Base-by-base conservation (phyloP, 2,797 vertebrate genomes). In the Peromyscus melanophrys region DNA sequence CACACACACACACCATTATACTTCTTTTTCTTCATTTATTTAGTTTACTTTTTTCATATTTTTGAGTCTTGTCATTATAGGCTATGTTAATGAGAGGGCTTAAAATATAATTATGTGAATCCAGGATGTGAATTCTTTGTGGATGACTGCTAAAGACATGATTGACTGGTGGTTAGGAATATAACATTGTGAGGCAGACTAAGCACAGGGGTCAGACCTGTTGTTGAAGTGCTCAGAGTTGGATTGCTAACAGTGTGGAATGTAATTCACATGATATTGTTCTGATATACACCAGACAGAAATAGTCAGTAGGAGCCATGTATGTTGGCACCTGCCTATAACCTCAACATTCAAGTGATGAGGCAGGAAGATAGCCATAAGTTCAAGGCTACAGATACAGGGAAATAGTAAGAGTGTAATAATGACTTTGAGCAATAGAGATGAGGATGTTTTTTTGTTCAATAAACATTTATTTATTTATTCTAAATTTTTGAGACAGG, bases 21-120 rank as follows among this genome's bases (percentile, higher is more conserved):
- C 92, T 81, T 87, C 21, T 83, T 89, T 94, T 84, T 76, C 71
- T 95, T 40, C 40, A 89, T 67, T 84, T 84, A 84, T 67, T 91
- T 87, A 49, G 23, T 11, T 92, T 55, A 40, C 19, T 49, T 92
- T 67, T 95, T 91, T n/a, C 46, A 17, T 67, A 63, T 93, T 59
- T 92, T 90, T 73, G 73, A 93, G 31, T 31, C 76, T 31, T 82
- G 25, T 81, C 27, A 29, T 77, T 89, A 55, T 8, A n/a, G 77
- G 27, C 19, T 84, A 23, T 61, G 4, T 55, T 83, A 46, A 61
- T 61, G 14, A 43, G 25, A 93, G 71, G 65, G n/a, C 59, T 84
- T 84, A 40, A 67, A 46, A 67, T 46, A 19, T 67, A 84, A 29
- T 5, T n/a, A 34, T 67, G 43, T 67, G 83, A 85, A n/a, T 67